Base-by-base conservation (phyloP, 2,888 invertebrate genomes). In the Harpagoxenus sublaevis region DNA sequence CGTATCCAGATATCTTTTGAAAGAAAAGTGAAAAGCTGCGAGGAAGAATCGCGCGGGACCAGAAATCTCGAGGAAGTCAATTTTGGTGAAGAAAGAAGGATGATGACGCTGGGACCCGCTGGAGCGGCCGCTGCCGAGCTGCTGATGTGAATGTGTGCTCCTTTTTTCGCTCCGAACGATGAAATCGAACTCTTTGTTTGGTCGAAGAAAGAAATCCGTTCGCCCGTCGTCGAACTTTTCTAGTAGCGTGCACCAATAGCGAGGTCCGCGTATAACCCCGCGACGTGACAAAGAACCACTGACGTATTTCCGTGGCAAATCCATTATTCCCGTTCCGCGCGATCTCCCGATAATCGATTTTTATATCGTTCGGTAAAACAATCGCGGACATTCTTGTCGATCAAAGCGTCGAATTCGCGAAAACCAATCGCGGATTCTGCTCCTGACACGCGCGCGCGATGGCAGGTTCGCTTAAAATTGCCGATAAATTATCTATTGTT, bases 111-210 rank as follows among this genome's bases (percentile, higher is more conserved):
- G 12, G 31, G 31, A 55, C 10, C 42, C 39, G 53, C 8, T 35
- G 60, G 65, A 18, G 31, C 55, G 63, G 48, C 51, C 70, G 63
- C 65, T 86, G 35, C 35, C 35, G 35, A 84, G 79, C 87, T 86
- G 87, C 83, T 83, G 88, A 88, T 82, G 84, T 28, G 45, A 66
- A 89, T 68, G 53, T 39, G 39, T 75, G 53, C 63, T 70, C 53
- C 48, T 42, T 78, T 68, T 66, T 63, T 62, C 87, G 57, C 23
- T 70, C 84, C 60, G 66, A 48, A 9, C 48, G 42, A 28, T 63
- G 84, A 89, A 89, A 90, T 88, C 84, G 77, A 82, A 84, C 84
- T 83, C 89, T 90, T 88, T 90, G 90, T 88, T 85, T 78, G 89
- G 66, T 55, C 79, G 81, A 42, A 74, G 63, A 77, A 84, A 83